Conservation (phyloP, 2,888 invertebrate species). For the Cabera pusaria region DNA sequence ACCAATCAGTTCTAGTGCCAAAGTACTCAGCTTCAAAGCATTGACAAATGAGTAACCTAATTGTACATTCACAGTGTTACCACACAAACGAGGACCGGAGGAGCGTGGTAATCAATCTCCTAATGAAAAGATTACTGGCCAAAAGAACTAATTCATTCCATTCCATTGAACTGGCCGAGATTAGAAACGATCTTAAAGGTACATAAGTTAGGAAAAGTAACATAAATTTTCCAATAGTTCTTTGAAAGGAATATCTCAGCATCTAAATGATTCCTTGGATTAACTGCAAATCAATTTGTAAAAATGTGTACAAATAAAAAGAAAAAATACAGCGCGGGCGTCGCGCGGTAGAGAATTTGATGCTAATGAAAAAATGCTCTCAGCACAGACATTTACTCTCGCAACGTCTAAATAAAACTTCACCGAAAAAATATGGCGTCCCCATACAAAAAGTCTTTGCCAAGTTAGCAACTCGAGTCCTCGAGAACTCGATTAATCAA, state of each 20-base stretch:
- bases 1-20: slow-evolving; percentile 26
- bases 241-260: slow-evolving; percentile 4
- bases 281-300: slow-evolving; percentile 14
- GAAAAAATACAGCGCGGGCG: slow-evolving; percentile 13
- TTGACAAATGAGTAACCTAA: slow-evolving; percentile 45
- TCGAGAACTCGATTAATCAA: slow-evolving; percentile 21
- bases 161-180: slow-evolving; percentile 37
- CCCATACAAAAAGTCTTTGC: slow-evolving; percentile 5
- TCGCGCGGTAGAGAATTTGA: slow-evolving; percentile 13
- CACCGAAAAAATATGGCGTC: slow-evolving; percentile 7
- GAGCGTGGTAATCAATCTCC: slow-evolving; percentile 46
- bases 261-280: slow-evolving; percentile 11
- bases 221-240: slow-evolving; percentile 16
- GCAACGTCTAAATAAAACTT: slow-evolving; percentile 18
- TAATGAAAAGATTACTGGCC: slow-evolving; percentile 43
- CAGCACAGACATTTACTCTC: slow-evolving; percentile 20
- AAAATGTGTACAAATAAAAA: no score
- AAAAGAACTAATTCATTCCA: slow-evolving; percentile 44
- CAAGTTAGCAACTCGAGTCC: slow-evolving; percentile 10
- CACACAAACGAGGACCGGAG: slow-evolving; percentile 40
- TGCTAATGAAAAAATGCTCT: slow-evolving; percentile 29
- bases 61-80: slow-evolving; percentile 44
- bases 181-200: slow-evolving; percentile 33
- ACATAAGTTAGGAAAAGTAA: slow-evolving; percentile 22
- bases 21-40: slow-evolving; percentile 25